Evolutionary conservation across 53 echinoderm and acorn worm species (phyloP), one percentile per base, ranked within the genome.

Genomic region (Henricia sp.): DNA sequence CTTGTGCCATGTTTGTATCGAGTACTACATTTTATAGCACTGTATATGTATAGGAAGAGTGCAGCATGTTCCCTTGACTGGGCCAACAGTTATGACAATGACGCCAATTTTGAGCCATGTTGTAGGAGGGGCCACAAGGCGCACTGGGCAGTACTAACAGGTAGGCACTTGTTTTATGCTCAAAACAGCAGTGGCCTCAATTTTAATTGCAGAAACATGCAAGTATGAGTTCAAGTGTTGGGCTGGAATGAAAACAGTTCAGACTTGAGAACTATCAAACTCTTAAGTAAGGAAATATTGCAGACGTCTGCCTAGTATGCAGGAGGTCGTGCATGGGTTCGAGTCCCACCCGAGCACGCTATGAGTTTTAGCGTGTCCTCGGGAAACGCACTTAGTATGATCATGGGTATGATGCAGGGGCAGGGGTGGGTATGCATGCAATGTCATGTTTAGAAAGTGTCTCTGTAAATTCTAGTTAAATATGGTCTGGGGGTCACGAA

Each of bases 111-210:
- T 80, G 93, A 89, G 38, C 96, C 96, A 1, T 68, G 86, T 42
- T 91, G 82, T 55, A 80, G 60, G 82, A 84, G 60, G 11, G 96
- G 96, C 6, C 93, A 96, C 57, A 91, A 88, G 54, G 93, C 96
- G 38, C 96, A 96, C 46, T 96, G 96, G 96, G 91, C 93, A 33
- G 88, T 96, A 10, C 70, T 96, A 8, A 91, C 93, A 85, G 96
- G 96, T 96, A 83, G 59, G 83, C 37, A n/a, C n/a, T n/a, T n/a
- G 48, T 48, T 9, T 48, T 48, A 11, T 48, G 48, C 9, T 16
- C 48, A 11, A 9, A 48, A 11, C 9, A 16, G 48, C 14, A 9
- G 48, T 48, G 48, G 48, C 48, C 48, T 48, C 48, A 16, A 16
- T 5, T 23, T 56, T 10, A 20, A 20, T 23, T 20, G 11, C 23